Base-by-base conservation (phyloP, 2,888 invertebrate species). In the Torymus aiolomorphi region DNA sequence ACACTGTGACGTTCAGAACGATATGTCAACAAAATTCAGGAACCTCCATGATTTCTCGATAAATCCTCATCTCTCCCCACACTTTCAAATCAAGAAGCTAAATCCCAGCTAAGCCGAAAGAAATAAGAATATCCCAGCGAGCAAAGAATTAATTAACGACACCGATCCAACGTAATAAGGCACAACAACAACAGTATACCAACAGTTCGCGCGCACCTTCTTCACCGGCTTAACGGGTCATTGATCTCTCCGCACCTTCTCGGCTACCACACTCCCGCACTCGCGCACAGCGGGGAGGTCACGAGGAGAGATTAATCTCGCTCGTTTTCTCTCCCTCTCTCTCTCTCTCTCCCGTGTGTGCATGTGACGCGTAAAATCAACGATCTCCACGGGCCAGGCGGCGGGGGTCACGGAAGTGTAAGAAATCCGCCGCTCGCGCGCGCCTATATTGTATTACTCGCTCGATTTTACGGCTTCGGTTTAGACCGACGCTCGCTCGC, bases 391-490 rank as follows among this genome's bases (percentile, higher is more conserved):
- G 18, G 20, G 14, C 18, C 24, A 11, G 14, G 24, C 20, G 20
- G n/a, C 51, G 10, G n/a, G 51, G 14, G 42, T 59, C 71, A 71
- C 16, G 51, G 20, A 67, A 51, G 75, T 71, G 59, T 78, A 67
- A 65, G 65, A 73, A 73, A 78, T 71, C 76, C 42, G 56, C 13
- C 24, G 49, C 31, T n/a, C 10, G 54, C 12, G 8, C 18, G 24
- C 8, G 4, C 42, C 10, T 67, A 67, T 67, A 67, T 85, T 82
- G 82, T 49, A 80, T 85, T 85, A 84, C 18, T 18, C 83, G 66
- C 76, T 66, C 24, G 73, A 13, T 83, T 85, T 83, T 85, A 85
- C 57, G 88, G 88, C 84, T 88, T 88, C 88, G 81, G 83, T 86
- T 86, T 85, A 84, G 83, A 86, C 83, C 84, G 82, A 83, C 80